A percentile compares a stretch with the other conserved stretches of the same genome.
Evolutionary conservation across 2,888 invertebrate species (phyloP).

Genomic region (Myathropa florea): DNA sequence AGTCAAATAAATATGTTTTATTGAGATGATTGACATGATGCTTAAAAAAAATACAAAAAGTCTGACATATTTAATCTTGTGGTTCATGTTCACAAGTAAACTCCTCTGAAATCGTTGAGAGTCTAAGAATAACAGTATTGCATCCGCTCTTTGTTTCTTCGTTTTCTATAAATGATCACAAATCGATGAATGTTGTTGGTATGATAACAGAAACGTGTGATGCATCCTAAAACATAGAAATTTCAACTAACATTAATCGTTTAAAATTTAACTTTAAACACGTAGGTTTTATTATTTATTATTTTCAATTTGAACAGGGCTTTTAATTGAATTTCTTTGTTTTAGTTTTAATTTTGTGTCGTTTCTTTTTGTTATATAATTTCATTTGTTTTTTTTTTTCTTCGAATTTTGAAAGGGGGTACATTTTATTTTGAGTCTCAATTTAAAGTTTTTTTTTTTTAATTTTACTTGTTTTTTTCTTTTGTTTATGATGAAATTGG

Average conservation of each 20-base stretch:
- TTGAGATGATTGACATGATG: constrained; percentile 70
- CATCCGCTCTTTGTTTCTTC: background rate
- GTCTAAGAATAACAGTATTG: constrained; percentile 55
- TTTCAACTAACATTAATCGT: constrained; percentile 65
- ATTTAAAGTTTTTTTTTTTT: constrained; percentile 33
- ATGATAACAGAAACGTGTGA: constrained; percentile 62
- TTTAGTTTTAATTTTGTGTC: background rate
- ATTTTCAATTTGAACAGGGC: constrained; percentile 58
- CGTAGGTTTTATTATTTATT: constrained; percentile 48
- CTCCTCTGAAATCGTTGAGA: constrained; percentile 36
- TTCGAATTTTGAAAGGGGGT: constrained; percentile 61
- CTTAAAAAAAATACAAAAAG: constrained; percentile 68
- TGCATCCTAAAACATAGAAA: constrained; percentile 65
- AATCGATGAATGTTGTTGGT: constrained; percentile 56
- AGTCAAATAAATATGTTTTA: constrained; percentile 69
- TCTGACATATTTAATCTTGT: constrained; percentile 52
- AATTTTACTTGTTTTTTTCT: constrained; percentile 47
- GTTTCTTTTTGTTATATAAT: constrained; percentile 13
- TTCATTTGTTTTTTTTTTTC: constrained; percentile 15
- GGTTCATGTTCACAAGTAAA: constrained; percentile 43
- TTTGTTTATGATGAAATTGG: constrained; percentile 66
- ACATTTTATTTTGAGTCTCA: constrained; percentile 46
- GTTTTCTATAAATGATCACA: constrained; percentile 57
- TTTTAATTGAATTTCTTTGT: constrained; percentile 28
- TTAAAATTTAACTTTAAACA: constrained; percentile 69